phyloP scores from a whole-genome alignment of 2,888 invertebrate genomes.

The Willowsia nigromaculata region DNA sequence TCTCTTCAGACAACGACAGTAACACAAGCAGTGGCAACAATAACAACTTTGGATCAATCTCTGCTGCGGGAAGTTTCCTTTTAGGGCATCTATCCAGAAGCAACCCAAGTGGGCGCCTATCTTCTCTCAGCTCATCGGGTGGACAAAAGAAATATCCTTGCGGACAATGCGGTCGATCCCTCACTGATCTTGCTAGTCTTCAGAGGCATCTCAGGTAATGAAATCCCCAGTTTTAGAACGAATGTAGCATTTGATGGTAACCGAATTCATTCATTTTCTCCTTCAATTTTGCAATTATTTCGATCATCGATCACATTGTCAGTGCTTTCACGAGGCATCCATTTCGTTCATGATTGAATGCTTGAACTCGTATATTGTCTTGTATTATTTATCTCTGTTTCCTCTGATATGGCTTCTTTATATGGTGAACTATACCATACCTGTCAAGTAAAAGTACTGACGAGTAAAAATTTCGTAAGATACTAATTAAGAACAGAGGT shows the following conservation, averaged over 20 bases:
- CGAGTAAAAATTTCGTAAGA: slow-evolving; percentile 44
- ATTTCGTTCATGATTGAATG: no score
- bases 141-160: slow-evolving; percentile 77
- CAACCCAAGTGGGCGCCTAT: slow-evolving; percentile 57
- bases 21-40: slow-evolving; percentile 70
- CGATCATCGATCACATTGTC: neutral
- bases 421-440: no score
- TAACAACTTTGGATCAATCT: slow-evolving; percentile 63
- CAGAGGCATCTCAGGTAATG: slow-evolving; percentile 78
- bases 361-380: no score
- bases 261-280: no score
- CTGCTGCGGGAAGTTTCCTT: slow-evolving; percentile 73
- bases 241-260: no score
- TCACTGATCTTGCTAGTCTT: slow-evolving; percentile 78
- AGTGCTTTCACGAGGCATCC: no score
- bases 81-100: slow-evolving; percentile 75
- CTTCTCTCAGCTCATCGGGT: slow-evolving; percentile 70
- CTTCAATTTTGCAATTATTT: no score
- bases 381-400: no score
- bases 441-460: neutral
- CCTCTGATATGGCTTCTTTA: no score
- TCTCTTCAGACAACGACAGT: slow-evolving; percentile 71
- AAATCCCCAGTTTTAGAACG: no score
- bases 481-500: slow-evolving; percentile 18
- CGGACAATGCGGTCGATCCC: slow-evolving; percentile 77